Conservation (phyloP, 2,113 vertebrate genomes). For the Craseonycteris thonglongyai region DNA sequence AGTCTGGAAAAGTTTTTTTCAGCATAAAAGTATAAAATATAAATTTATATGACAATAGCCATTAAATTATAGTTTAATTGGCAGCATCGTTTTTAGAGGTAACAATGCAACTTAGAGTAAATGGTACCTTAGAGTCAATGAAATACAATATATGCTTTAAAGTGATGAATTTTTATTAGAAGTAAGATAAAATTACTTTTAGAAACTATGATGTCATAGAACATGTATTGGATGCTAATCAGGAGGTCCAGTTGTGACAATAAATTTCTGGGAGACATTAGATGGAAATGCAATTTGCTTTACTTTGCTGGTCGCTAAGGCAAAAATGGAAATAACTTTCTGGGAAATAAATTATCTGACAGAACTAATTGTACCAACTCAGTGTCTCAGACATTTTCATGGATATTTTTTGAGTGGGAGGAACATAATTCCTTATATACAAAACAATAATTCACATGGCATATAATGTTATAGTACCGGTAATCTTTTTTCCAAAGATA, state of each 20-base stretch:
- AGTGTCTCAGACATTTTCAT: background rate
- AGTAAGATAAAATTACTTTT: background rate
- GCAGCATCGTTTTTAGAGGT: background rate
- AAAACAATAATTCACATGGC: background rate
- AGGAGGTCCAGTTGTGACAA: background rate
- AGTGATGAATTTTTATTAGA: background rate
- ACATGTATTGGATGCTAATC: background rate
- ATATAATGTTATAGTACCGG: background rate
- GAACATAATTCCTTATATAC: background rate
- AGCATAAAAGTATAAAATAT: background rate
- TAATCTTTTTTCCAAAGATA: background rate
- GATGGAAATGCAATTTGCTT: background rate
- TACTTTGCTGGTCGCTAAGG: background rate
- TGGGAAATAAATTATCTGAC: background rate
- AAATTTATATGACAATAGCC: background rate
- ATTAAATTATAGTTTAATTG: background rate
- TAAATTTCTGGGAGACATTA: background rate
- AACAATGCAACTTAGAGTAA: background rate
- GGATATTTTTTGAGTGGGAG: background rate
- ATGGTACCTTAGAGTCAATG: background rate
- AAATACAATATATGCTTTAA: background rate
- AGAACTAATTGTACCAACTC: background rate
- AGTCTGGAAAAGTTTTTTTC: background rate
- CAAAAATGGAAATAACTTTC: background rate
- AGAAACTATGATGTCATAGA: background rate